Base-by-base conservation (phyloP, 1,140 invertebrate genomes). In the Heterodera carotae region DNA sequence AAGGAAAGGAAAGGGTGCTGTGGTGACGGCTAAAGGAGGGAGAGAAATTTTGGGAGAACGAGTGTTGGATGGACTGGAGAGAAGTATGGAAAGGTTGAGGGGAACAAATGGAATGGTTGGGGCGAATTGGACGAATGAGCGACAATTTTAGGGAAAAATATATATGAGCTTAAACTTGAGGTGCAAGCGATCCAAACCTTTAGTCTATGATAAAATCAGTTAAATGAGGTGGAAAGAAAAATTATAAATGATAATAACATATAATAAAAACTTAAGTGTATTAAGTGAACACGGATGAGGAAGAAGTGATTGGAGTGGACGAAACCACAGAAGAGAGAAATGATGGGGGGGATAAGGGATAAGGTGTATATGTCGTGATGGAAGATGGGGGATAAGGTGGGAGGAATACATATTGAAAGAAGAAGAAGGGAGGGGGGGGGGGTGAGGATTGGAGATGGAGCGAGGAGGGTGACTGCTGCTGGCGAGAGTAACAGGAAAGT, bases 11-110 rank as follows among this genome's bases (percentile, higher is more conserved):
- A 56, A 53, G 31, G 48, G 39, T 59, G 69, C 34, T 59, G 59
- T 59, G 48, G 48, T 25, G 59, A 71, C 36, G 48, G 59, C 22
- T 33, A 71, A 71, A 48, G n/a, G 12, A 71, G 6, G 59, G 59
- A 27, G 33, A 43, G 56, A 43, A 70, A 48, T 31, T 71, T 71
- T n/a, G 18, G 31, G 7, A 6, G 6, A 27, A n/a, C 4, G 34
- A 43, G n/a, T 12, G 1, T 5, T 43, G 48, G 48, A 56, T 56
- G 48, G 48, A 56, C 48, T 56, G 48, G 18, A 22, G 8, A 56
- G 48, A 56, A 43, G 39, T 43, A 43, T 43, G 39, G 39, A 56
- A 56, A 56, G 12, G 18, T 43, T 34, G 53, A 27, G 34, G 22
- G 39, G 18, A 70, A 53, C 69, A 15, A 70, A 70, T 29, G 22